These are phyloP conservation scores for Psilopsiagon aurifrons DNA, from an alignment of 2,113 vertebrate genomes.

Conservation along the genomic window DNA sequence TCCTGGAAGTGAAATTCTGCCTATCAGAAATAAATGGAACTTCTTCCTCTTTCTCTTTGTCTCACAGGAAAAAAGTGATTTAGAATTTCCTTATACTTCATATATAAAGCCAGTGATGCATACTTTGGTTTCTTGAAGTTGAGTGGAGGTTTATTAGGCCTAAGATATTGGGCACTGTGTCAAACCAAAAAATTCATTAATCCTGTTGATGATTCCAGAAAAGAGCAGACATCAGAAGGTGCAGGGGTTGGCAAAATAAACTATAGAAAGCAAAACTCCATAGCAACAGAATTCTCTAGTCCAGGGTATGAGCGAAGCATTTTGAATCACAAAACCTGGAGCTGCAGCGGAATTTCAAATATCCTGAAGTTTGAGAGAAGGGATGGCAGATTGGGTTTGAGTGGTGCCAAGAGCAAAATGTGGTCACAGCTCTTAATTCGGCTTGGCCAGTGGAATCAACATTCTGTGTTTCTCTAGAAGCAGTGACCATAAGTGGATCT, in stretches of 20 bases:
- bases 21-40: neutral
- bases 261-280: neutral
- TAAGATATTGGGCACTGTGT: neutral
- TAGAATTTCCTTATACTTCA: neutral
- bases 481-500: neutral
- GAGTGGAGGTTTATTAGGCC: neutral
- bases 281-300: neutral
- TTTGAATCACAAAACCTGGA: neutral
- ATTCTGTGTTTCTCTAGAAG: neutral
- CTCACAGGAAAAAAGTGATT: neutral
- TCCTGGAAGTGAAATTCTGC: neutral
- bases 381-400: neutral
- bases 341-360: neutral
- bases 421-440: neutral
- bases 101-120: neutral
- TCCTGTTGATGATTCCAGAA: neutral
- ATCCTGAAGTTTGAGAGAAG: neutral
- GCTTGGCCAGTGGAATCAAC: neutral
- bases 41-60: neutral
- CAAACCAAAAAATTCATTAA: neutral
- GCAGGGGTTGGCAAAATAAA: neutral
- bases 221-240: neutral
- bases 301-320: neutral
- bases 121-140: neutral
- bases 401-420: neutral